Evolutionary conservation across 2,888 invertebrate genomes (phyloP), one percentile per base, ranked within the genome.

Genomic region (Odiellus spinosus): DNA sequence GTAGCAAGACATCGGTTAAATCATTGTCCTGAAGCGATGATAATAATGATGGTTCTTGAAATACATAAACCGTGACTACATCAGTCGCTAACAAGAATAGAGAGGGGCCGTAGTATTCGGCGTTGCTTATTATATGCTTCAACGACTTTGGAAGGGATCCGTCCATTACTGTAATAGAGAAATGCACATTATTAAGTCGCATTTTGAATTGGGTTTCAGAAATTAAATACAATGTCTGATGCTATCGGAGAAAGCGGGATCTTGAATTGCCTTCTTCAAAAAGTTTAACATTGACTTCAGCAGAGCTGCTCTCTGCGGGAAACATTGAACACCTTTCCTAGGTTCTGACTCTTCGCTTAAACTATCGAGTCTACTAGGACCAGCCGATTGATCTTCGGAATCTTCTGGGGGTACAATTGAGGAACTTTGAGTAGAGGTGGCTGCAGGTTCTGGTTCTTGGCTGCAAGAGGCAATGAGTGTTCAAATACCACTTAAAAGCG

Each of bases 251-350:
- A 84, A 82, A 0, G 80, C 75, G 6, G 80, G 74, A 64, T 81
- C 80, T 40, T 67, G 80, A 56, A 86, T 79, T 10, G 82, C 82
- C 64, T 87, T 84, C 64, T 88, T 87, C 49, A 88, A 62, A 61
- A 87, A 86, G 63, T 88, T 88, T 26, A 88, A 64, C 78, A 87
- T 82, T 0, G 85, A 85, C 61, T 87, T 88, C 3, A 88, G 67
- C 2, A 87, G 69, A 3, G 86, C 87, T 2, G 82, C 82, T 51
- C 86, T 69, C 63, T 86, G 85, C 0, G 85, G 82, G 49, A 82
- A 71, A 62, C 83, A 84, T 33, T 66, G 66, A 12, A 61, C 54
- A 55, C 53, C 56, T 41, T 19, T 41, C 17, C 39, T 19, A 39
- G 19, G 19, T 39, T 39, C 39, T 11, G 17, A 18, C 14, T 39